Percentiles rank a stretch among this genome's conserved stretches.
phyloP scores from a whole-genome alignment of 2,888 invertebrate genomes.

The Acanthosepion pharaonis region DNA sequence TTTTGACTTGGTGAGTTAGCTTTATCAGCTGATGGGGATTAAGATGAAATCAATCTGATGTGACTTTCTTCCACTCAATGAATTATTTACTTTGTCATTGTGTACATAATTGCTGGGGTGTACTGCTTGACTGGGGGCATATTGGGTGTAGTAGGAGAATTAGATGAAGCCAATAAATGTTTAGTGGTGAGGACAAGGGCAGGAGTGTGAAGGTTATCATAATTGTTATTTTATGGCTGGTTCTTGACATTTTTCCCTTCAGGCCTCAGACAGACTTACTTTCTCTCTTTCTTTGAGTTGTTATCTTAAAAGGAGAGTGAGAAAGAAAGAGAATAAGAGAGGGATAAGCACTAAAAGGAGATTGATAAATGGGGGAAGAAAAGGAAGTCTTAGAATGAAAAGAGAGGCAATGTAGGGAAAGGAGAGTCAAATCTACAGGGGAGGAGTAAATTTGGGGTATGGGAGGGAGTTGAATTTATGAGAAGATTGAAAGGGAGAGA shows the following conservation, averaged over 20 bases:
- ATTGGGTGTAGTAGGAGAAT: not conserved
- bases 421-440: no score
- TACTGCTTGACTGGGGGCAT: not conserved
- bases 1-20: not conserved
- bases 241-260: not conserved
- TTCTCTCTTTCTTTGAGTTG: not conserved
- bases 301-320: not conserved
- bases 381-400: not conserved
- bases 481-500: no score
- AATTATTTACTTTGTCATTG: constrained; percentile 3
- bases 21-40: not conserved
- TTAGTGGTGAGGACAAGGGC: not conserved
- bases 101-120: not conserved
- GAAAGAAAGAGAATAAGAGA: not conserved
- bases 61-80: not conserved
- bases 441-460: no score
- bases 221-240: not conserved
- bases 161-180: not conserved
- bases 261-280: not conserved
- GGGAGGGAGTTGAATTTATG: no score
- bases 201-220: not conserved
- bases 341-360: not conserved
- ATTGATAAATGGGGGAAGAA: not conserved
- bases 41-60: not conserved
- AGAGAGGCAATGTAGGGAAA: no score